Base-by-base conservation (phyloP, 37 sponge, comb jelly and placozoan species). In the Aphrocallistes beatrix region DNA sequence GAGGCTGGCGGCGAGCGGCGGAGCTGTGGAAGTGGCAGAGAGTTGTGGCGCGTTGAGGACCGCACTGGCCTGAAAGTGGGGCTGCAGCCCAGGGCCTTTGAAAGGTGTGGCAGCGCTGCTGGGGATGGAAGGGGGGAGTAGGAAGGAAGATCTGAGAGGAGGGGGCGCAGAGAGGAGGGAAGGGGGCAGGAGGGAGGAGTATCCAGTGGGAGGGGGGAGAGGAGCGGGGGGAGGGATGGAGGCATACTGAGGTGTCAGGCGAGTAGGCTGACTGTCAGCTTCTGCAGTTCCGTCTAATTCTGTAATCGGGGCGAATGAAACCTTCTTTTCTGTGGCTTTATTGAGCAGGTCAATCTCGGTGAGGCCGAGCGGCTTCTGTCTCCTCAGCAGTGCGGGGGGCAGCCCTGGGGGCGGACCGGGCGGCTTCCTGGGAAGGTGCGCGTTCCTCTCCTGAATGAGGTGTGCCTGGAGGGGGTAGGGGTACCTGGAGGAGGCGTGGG, bases 321-420 rank as follows among this genome's bases (percentile, higher is more conserved):
- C 75, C 34, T 60, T 60, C 75, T 60, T 60, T 30, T 25, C 3
- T 13, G 75, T 30, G n/a, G 34, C 8, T 13, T 13, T 60, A 30
- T 60, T 60, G 75, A 60, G 25, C 25, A 60, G 75, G 6, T 60
- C 75, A 6, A 60, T 19, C 75, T 60, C 75, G 3, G 75, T 60
- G 34, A 60, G 75, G 75, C 75, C 75, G 75, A 30, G n/a, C 34
- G n/a, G 34, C 17, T 13, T 13, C 17, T 13, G 25, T 30, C 21
- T 60, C 28, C 32, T 32, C 3, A 30, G 28, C 34, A 60, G 82
- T 0, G 37, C n/a, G 1, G 92, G 92, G 9, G 92, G 92, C 38
- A 84, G 38, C 0, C 92, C 90, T 1, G 90, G 93, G 37, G 89
- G 91, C 38, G 88, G 91, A 0, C 83, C 82, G 49, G 85, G 82